Evolutionary conservation across 2,797 vertebrate species (phyloP), one percentile per base, ranked within the genome.

Genomic region (Darevskia nairensis): DNA sequence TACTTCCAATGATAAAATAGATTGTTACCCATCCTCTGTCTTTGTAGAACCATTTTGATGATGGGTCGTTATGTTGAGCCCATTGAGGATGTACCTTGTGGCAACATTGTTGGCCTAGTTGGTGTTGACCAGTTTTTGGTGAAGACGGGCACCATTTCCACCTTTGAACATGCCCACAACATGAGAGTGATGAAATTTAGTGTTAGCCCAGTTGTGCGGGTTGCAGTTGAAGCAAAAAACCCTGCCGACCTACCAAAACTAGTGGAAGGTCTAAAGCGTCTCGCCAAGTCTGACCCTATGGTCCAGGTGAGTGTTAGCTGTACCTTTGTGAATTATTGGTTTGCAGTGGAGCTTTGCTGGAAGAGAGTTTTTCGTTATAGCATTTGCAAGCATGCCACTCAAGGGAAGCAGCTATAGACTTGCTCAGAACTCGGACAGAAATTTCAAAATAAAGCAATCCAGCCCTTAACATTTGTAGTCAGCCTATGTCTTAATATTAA

Each of bases 1-100:
- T 29, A 39, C 55, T 80, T 87, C 59, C 17, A 3, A 15, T 68
- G 25, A 32, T 87, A 68, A 86, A 90, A 71, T 68, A 84, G 80
- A 71, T 64, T 86, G 80, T 91, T 90, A 46, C 68, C 82, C 78
- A 74, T 85, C 89, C 68, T 86, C 82, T 93, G 71, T 85, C 86
- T 91, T 90, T 87, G 55, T 89, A 95, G 95, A 90, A 95, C 91
- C 82, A 92, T 95, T 89, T 92, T 96, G 88, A 95, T 95, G 94
- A 95, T 93, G 94, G 94, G 94, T 74, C 80, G 19, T 81, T 96
- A 95, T 29, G 92, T 95, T 82, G 95, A 95, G 84, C 94, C 93
- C 86, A 93, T 96, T 80, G 95, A 96, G 86, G 94, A 96, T 44
- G 92, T 95, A 50, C 94, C 95, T 86, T 95, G 94, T 82, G 95